A percentile compares a stretch with the other conserved stretches of the same genome.
Evolutionary conservation across 2,113 vertebrate genomes (phyloP).

Genomic region (Dicerorhinus sumatrensis): DNA sequence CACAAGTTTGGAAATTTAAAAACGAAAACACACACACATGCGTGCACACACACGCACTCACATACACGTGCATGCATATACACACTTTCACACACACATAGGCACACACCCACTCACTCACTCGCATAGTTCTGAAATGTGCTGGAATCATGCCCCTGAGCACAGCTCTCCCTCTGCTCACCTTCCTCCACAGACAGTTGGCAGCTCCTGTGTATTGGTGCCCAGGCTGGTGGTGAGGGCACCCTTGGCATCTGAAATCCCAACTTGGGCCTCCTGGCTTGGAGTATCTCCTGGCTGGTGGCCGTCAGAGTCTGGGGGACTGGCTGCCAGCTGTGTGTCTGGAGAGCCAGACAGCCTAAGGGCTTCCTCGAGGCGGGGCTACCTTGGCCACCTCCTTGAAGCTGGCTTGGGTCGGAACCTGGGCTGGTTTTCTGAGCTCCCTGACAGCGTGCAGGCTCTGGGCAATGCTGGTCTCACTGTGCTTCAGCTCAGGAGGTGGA

Average conservation of each 20-base stretch:
- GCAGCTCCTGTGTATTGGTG: neutral
- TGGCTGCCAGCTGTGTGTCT: neutral
- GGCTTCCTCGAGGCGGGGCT: rapidly evolving
- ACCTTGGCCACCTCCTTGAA: neutral
- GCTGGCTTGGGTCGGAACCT: neutral
- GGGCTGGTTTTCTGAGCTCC: neutral
- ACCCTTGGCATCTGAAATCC: neutral
- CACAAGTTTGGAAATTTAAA: neutral
- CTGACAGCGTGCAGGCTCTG: neutral
- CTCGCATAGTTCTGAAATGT: neutral
- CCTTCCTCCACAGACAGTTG: neutral
- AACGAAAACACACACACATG: neutral
- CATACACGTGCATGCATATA: neutral
- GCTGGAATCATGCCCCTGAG: neutral
- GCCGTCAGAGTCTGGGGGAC: neutral
- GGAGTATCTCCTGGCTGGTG: neutral
- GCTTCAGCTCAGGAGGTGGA: neutral
- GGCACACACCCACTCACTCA: neutral
- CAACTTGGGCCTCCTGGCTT: neutral
- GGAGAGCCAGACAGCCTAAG: neutral
- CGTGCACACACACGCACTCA: neutral
- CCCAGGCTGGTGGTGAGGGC: neutral
- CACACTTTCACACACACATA: neutral
- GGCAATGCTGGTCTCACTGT: neutral
- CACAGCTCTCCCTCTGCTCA: neutral